phyloP scores from a whole-genome alignment of 2,888 invertebrate genomes.

The Scaptomyza polygonia region DNA sequence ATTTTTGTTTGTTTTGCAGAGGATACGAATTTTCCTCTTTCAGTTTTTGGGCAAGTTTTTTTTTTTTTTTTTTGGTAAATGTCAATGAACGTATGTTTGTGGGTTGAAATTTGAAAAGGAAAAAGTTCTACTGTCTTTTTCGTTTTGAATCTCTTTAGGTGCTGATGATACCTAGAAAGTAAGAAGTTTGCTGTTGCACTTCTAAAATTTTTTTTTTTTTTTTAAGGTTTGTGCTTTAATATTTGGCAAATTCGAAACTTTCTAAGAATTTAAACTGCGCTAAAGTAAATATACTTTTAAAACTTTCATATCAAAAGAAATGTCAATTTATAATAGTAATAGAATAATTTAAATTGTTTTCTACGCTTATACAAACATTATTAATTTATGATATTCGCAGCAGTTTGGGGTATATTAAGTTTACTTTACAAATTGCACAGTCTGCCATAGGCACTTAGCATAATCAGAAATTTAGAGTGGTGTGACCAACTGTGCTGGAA shows the following conservation, averaged over 20 bases:
- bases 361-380: too few species aligned
- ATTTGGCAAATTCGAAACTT: too few species aligned
- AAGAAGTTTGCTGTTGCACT: conserved; percentile 8
- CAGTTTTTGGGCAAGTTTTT: conserved; percentile 23
- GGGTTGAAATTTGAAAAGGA: conserved; percentile 3
- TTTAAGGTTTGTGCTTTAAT: background rate
- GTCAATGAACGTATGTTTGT: conserved; percentile 48
- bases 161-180: conserved; percentile 31
- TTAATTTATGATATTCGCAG: background rate
- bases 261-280: too few species aligned
- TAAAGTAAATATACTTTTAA: too few species aligned
- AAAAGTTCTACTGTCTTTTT: background rate
- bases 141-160: conserved; percentile 24
- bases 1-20: conserved; percentile 51
- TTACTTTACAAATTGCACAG: conserved; percentile 2
- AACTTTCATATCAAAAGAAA: too few species aligned
- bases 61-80: conserved; percentile 32
- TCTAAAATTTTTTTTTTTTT: conserved; percentile 4
- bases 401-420: conserved; percentile 25
- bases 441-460: conserved; percentile 22
- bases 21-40: conserved; percentile 25
- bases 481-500: conserved; percentile 33
- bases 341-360: too few species aligned
- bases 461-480: conserved; percentile 37
- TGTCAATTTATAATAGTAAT: too few species aligned